A percentile compares a stretch with the other conserved stretches of the same genome.
These are phyloP conservation scores for Trichomycterus rosablanca DNA, from an alignment of 2,113 vertebrate genomes.

Conservation along the genomic window DNA sequence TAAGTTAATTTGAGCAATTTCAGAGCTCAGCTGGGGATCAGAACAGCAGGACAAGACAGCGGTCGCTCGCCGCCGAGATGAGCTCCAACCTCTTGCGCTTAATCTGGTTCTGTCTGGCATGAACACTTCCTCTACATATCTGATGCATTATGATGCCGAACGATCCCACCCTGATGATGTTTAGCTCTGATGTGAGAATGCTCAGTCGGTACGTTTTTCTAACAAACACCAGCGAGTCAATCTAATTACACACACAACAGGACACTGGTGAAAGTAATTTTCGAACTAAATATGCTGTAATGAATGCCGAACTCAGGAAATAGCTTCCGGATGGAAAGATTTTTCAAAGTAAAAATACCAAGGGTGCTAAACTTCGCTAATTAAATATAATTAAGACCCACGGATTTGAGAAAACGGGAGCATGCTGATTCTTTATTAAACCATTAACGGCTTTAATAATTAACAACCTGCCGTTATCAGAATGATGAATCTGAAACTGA, in stretches of 20 bases:
- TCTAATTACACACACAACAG: conserved; percentile 64
- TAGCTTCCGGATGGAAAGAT: conserved; percentile 53
- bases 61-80: conserved; percentile 57
- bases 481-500: no score
- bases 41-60: conserved; percentile 66
- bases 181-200: conserved; percentile 53
- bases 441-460: no score
- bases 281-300: conserved; percentile 57
- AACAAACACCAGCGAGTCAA: conserved; percentile 59
- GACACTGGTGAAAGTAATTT: conserved; percentile 58
- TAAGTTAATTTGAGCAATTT: conserved; percentile 82
- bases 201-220: conserved; percentile 48
- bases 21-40: conserved; percentile 65
- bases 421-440: neutral
- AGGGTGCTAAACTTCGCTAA: conserved; percentile 59
- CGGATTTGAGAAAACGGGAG: conserved; percentile 32
- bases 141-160: neutral
- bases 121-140: neutral
- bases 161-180: conserved; percentile 6
- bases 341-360: conserved; percentile 52
- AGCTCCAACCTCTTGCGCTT: conserved; percentile 30
- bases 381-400: conserved; percentile 65
- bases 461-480: no score
- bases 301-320: conserved; percentile 58
- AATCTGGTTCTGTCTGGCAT: neutral